A percentile compares a stretch with the other conserved stretches of the same genome.
Conservation (phyloP, 2,888 invertebrate genomes). For the Molorchus minor region DNA sequence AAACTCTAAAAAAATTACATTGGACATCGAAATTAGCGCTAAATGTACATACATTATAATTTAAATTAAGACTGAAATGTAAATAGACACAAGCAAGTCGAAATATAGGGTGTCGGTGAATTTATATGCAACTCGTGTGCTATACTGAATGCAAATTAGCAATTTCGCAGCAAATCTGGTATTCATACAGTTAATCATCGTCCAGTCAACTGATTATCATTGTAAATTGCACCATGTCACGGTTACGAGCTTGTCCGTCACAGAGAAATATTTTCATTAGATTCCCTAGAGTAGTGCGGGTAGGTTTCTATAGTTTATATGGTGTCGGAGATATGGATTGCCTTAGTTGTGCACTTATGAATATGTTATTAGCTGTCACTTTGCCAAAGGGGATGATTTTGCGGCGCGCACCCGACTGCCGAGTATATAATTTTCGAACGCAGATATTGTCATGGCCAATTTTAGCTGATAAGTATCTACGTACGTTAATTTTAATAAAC, state of each 20-base stretch:
- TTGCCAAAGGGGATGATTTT: not conserved
- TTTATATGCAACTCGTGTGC: constrained; percentile 37
- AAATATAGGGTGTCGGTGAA: constrained; percentile 28
- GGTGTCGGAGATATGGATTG: not conserved
- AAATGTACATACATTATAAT: too few relatives aligned
- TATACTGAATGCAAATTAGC: constrained; percentile 56
- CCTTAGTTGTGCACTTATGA: not conserved
- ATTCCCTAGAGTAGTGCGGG: constrained; percentile 19
- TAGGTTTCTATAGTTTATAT: not conserved
- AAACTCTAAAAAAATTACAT: too few relatives aligned
- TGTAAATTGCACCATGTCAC: constrained; percentile 58
- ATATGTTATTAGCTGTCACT: not conserved
- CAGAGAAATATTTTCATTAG: constrained; percentile 36
- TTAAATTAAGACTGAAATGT: too few relatives aligned
- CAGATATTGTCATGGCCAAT: too few relatives aligned
- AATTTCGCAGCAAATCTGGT: constrained; percentile 62
- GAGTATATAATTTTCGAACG: too few relatives aligned
- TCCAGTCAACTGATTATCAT: constrained; percentile 63
- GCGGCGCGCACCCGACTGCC: too few relatives aligned
- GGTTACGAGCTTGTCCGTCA: constrained; percentile 37
- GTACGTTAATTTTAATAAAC: too few relatives aligned
- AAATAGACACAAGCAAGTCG: constrained; percentile 33
- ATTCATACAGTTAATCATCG: constrained; percentile 64
- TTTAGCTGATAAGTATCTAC: too few relatives aligned
- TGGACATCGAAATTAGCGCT: too few relatives aligned